Evolutionary conservation across 2,888 invertebrate species (phyloP).

Genomic region (Callyntrura sp.): DNA sequence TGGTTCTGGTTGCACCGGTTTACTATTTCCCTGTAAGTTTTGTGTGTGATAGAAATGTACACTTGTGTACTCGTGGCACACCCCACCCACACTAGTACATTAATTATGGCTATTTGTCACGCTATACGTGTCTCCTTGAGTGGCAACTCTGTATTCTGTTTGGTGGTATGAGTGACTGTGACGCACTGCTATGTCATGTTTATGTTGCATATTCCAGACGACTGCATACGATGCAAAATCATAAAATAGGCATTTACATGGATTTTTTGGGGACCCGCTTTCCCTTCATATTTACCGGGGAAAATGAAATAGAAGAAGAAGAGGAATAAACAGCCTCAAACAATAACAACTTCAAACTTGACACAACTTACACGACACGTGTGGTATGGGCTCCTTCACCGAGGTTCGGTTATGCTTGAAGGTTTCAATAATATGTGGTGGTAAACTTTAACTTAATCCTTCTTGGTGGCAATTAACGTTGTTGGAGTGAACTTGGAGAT

Average conservation of each 20-base stretch:
- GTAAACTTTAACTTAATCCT: background rate
- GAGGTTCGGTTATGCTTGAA: background rate
- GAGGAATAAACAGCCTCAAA: background rate
- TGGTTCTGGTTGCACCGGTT: background rate
- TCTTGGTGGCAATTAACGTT: background rate
- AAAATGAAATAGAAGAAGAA: background rate
- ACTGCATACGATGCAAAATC: background rate
- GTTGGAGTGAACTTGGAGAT: background rate
- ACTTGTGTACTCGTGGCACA: background rate
- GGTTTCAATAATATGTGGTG: background rate
- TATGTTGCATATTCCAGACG: background rate
- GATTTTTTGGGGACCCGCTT: background rate
- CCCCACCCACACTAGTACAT: slow-evolving; percentile 39
- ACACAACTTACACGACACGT: too few relatives aligned
- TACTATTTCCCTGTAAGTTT: slow-evolving; percentile 16
- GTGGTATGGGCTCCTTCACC: too few relatives aligned
- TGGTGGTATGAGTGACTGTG: background rate
- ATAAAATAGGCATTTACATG: background rate
- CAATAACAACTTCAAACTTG: too few relatives aligned
- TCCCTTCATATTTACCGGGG: background rate
- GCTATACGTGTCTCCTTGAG: slow-evolving; percentile 71
- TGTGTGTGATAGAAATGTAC: slow-evolving; percentile 23
- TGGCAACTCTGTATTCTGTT: background rate
- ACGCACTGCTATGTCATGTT: slow-evolving; percentile 28
- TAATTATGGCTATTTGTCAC: slow-evolving; percentile 79